Base-by-base conservation (phyloP, 2,888 invertebrate species). In the Nemoura dubitans region DNA sequence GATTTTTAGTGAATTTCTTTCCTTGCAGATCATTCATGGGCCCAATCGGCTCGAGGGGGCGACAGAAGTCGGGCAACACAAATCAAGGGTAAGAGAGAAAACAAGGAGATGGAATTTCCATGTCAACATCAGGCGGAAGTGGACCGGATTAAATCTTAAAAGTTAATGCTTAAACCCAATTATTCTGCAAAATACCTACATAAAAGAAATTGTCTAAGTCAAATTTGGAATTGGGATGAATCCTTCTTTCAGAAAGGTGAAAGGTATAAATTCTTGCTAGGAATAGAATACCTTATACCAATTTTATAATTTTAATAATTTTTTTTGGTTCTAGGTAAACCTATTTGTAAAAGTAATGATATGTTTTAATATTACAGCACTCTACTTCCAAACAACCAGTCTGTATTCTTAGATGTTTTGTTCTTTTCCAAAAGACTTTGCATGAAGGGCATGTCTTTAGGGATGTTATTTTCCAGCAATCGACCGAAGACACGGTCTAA, bases 21-120 rank as follows among this genome's bases (percentile, higher is more conserved):
- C 25, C 14, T 83, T 83, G 42, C 83, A 83, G 83, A 42, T 83
- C 30, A 26, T 78, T 21, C 78, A 78, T 27, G 78, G 27, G 78
- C 25, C n/a, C 83, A 83, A 42, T 83, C 83, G 14, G 83, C 83
- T 26, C 83, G 83, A 59, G 59, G 59, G 14, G 59, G 59, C 3
- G 83, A 83, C 83, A 21, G 83, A 42, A 83, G 83, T 83, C 36
- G 83, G 36, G 83, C 83, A 5, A 83, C 83, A 42, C 83, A 83
- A 83, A 83, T 83, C 26, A 83, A 83, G 36, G 83, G 83, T 83
- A 42, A 42, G 83, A 25, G 6, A 21, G 7, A 83, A 30, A 83
- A 36, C 25, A 16, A 42, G 29, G n/a, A 80, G 16, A 36, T 29
- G 29, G 81, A 59, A 59, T 59, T 59, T 10, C 21, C 3, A 59